Evolutionary conservation across 2,797 vertebrate genomes (phyloP).

Genomic region (Microctenopoma stevenorrisi): DNA sequence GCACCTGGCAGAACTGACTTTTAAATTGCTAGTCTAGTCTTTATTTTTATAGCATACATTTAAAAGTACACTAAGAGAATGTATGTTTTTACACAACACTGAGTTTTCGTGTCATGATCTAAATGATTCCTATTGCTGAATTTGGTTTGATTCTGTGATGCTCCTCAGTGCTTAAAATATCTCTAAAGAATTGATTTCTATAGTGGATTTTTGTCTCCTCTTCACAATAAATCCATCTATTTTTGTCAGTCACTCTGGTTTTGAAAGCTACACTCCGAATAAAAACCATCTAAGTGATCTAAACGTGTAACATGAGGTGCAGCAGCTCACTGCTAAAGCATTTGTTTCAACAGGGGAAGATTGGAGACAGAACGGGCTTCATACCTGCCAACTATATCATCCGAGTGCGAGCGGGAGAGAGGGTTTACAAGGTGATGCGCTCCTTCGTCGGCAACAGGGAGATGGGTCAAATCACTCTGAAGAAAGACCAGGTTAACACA

Average conservation of each 20-base stretch:
- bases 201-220: neutral
- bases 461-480: constrained; percentile 95
- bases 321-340: neutral
- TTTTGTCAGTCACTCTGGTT: constrained; percentile 18
- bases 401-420: constrained; percentile 88
- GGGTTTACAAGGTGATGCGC: constrained; percentile 89
- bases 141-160: no score
- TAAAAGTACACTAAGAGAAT: no score
- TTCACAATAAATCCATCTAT: constrained; percentile 8
- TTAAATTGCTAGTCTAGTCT: no score
- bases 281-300: neutral
- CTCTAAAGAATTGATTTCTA: neutral
- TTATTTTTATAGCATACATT: no score
- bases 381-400: constrained; percentile 92
- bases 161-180: neutral
- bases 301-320: neutral
- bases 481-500: constrained; percentile 91
- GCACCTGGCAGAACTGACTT: no score
- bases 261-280: constrained; percentile 10
- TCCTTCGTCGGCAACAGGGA: constrained; percentile 94
- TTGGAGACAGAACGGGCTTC: constrained; percentile 87
- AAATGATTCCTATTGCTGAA: no score
- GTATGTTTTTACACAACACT: no score
- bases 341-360: constrained; percentile 84
- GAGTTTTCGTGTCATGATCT: no score